Percentiles rank a stretch among this genome's conserved stretches.
These are phyloP conservation scores for Drosophila ezoana DNA, from an alignment of 2,888 invertebrate species.

Conservation along the genomic window DNA sequence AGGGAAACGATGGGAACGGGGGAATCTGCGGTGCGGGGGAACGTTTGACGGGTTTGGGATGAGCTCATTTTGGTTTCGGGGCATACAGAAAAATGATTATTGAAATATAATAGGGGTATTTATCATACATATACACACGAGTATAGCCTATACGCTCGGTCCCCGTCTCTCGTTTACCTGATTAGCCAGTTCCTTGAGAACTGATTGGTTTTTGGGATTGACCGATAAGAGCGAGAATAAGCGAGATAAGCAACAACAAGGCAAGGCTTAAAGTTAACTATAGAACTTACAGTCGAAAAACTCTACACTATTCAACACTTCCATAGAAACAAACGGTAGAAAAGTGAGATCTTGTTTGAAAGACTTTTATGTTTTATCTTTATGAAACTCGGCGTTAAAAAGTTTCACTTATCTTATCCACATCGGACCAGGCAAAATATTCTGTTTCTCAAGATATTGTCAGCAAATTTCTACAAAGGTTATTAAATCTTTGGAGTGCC, in stretches of 20 bases:
- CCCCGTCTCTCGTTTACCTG: neutral
- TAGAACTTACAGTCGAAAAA: neutral
- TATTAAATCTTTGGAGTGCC: too few species aligned
- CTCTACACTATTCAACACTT: too few species aligned
- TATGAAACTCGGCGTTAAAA: too few species aligned
- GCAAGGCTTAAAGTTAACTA: neutral
- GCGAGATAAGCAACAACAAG: neutral
- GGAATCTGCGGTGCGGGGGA: too few species aligned
- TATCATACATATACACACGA: neutral
- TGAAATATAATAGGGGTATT: conserved; percentile 48
- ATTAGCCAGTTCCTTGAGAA: neutral
- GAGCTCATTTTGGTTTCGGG: conserved; percentile 70
- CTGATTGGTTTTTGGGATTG: neutral
- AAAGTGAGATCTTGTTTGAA: too few species aligned
- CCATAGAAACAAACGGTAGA: too few species aligned
- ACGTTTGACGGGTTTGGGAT: conserved; percentile 40
- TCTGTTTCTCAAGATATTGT: too few species aligned
- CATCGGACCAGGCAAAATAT: too few species aligned
- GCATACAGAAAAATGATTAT: conserved; percentile 44
- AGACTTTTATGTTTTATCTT: too few species aligned
- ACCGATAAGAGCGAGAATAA: conserved; percentile 3
- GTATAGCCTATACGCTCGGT: conserved; percentile 1
- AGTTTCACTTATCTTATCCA: too few species aligned
- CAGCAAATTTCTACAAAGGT: too few species aligned
- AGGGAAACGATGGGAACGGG: neutral